Evolutionary conservation across 2,113 vertebrate species (phyloP).

Genomic region (Cebus imitator): DNA sequence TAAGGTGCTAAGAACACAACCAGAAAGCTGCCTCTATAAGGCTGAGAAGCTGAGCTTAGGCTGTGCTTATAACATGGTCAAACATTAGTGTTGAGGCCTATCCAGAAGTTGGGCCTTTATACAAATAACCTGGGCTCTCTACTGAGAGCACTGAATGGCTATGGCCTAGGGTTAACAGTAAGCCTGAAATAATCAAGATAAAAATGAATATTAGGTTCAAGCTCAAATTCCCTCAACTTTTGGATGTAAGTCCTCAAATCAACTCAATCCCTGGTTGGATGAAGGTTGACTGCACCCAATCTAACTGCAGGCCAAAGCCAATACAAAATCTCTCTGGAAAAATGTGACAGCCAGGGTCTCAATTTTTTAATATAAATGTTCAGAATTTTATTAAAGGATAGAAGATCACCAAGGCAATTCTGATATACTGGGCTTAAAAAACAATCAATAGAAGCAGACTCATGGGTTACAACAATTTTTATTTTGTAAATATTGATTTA

Average conservation of each 20-base stretch:
- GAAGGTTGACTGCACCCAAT: fast-evolving
- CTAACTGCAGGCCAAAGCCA: not conserved
- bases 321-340: not conserved
- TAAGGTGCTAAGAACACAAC: fast-evolving
- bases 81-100: fast-evolving
- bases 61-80: fast-evolving
- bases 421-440: not conserved
- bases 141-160: fast-evolving
- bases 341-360: not conserved
- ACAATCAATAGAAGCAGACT: too few species aligned
- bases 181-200: not conserved
- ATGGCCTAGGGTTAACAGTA: too few species aligned
- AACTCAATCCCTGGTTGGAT: not conserved
- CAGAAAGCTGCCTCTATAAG: not conserved
- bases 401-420: not conserved
- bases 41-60: not conserved
- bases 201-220: too few species aligned
- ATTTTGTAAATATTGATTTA: not conserved
- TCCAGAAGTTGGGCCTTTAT: not conserved
- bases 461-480: not conserved
- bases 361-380: too few species aligned
- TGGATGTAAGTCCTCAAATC: not conserved
- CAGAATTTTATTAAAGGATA: not conserved
- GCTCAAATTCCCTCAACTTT: too few species aligned
- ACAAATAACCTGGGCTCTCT: not conserved